Conservation (phyloP, 2,113 vertebrate genomes). For the Serilophus lunatus region DNA sequence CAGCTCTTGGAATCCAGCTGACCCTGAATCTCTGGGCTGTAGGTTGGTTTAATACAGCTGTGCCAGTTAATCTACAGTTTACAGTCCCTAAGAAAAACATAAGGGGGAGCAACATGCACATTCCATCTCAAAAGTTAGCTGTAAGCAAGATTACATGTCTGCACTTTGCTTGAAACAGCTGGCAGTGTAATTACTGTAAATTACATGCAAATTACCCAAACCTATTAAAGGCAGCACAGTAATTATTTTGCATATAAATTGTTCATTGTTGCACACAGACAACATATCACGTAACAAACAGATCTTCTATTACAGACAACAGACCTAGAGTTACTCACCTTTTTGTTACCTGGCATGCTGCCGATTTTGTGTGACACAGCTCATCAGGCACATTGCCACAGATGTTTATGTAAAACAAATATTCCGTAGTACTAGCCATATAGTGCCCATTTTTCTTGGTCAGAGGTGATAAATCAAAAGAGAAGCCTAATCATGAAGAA, state of each 20-base stretch:
- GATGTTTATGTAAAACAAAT: slow-evolving; percentile 85
- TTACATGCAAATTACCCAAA: background rate
- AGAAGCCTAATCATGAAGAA: slow-evolving; percentile 74
- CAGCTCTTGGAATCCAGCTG: background rate
- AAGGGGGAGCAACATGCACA: background rate
- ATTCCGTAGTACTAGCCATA: slow-evolving; percentile 64
- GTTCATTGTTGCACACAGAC: background rate
- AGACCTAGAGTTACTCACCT: slow-evolving; percentile 66
- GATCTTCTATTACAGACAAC: background rate
- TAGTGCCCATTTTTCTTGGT: slow-evolving; percentile 74
- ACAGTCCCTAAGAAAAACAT: background rate
- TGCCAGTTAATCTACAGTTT: background rate
- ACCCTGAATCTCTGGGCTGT: background rate
- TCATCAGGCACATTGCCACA: slow-evolving; percentile 73
- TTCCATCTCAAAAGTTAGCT: background rate
- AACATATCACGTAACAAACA: background rate
- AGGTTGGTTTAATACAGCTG: background rate
- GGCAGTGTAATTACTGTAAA: background rate
- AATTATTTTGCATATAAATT: background rate
- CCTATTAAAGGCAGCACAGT: background rate
- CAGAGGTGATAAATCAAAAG: slow-evolving; percentile 87
- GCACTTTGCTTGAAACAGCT: background rate
- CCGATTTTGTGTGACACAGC: slow-evolving; percentile 73
- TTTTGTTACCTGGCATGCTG: slow-evolving; percentile 83
- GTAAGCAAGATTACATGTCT: background rate